Percentiles rank a stretch among this genome's conserved stretches.
phyloP scores from a whole-genome alignment of 2,113 vertebrate genomes.

The Cynocephalus volans region DNA sequence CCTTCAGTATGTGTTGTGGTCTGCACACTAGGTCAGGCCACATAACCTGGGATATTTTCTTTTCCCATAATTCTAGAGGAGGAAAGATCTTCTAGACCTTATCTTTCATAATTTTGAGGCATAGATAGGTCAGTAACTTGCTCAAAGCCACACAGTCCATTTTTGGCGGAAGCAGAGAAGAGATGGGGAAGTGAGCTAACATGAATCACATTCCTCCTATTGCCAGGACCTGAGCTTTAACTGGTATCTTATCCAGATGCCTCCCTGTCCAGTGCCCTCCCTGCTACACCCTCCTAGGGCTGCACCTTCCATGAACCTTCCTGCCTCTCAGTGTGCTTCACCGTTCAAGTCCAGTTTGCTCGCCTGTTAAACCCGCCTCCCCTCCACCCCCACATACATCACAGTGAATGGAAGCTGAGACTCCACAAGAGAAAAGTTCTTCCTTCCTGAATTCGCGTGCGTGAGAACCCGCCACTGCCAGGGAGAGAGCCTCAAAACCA shows the following conservation, averaged over 20 bases:
- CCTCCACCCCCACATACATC: not conserved
- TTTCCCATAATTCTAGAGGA: not conserved
- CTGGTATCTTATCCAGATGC: not conserved
- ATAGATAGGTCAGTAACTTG: not conserved
- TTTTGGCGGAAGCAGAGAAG: not conserved
- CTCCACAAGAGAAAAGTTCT: not conserved
- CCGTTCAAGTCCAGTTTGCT: not conserved
- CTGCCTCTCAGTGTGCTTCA: not conserved
- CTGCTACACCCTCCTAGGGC: not conserved
- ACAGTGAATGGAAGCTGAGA: not conserved
- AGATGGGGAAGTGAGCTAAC: not conserved
- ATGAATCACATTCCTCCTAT: not conserved
- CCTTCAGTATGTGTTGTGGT: accelerated
- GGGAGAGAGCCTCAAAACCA: not conserved
- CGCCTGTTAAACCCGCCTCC: too few species aligned
- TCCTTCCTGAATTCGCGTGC: not conserved
- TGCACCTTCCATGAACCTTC: not conserved
- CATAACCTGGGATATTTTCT: not conserved
- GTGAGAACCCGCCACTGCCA: not conserved
- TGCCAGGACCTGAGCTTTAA: not conserved
- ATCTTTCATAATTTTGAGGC: not conserved
- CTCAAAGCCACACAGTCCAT: not conserved
- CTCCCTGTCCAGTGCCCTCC: not conserved
- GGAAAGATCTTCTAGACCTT: not conserved
- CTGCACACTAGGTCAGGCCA: not conserved